Percentiles rank a stretch among this genome's conserved stretches.
These are phyloP conservation scores for Cyprinella venusta DNA, from an alignment of 2,797 vertebrate species.

Conservation along the genomic window DNA sequence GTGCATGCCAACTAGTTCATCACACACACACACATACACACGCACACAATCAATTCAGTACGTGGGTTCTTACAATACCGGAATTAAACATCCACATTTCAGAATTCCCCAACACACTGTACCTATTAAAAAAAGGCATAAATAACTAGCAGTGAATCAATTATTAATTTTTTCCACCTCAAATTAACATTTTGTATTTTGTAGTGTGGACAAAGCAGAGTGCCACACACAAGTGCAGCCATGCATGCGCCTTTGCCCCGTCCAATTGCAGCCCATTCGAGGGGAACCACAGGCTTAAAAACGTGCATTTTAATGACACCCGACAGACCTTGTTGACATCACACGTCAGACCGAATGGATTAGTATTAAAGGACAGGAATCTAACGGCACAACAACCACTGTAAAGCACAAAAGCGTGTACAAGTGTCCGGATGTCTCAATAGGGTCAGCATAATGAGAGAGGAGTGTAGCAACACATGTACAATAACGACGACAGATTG, in stretches of 20 bases:
- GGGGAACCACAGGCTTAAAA: conserved; percentile 75
- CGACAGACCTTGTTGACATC: conserved; percentile 23
- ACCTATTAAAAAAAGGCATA: conserved; percentile 34
- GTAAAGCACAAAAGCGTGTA: conserved; percentile 16
- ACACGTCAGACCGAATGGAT: conserved; percentile 13
- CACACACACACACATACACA: conserved; percentile 23
- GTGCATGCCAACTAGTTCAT: conserved; percentile 49
- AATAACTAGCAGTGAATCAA: conserved; percentile 56
- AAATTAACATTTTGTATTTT: conserved; percentile 58
- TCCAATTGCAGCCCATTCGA: conserved; percentile 67
- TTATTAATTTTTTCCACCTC: conserved; percentile 45
- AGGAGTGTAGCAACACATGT: neutral
- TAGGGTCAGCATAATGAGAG: conserved; percentile 15
- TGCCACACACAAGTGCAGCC: conserved; percentile 44
- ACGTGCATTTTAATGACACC: conserved; percentile 78
- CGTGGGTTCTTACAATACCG: conserved; percentile 37
- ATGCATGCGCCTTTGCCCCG: conserved; percentile 46
- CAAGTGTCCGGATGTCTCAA: conserved; percentile 5
- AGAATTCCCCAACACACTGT: conserved; percentile 51
- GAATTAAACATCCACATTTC: conserved; percentile 53
- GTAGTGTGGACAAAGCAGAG: conserved; percentile 52
- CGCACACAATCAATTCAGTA: too few relatives aligned
- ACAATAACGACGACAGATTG: conserved; percentile 30
- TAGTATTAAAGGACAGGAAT: conserved; percentile 11
- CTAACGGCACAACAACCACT: neutral